Percentiles rank a stretch among this genome's conserved stretches.
Conservation (phyloP, 2,113 vertebrate genomes). For the Lynx canadensis region DNA sequence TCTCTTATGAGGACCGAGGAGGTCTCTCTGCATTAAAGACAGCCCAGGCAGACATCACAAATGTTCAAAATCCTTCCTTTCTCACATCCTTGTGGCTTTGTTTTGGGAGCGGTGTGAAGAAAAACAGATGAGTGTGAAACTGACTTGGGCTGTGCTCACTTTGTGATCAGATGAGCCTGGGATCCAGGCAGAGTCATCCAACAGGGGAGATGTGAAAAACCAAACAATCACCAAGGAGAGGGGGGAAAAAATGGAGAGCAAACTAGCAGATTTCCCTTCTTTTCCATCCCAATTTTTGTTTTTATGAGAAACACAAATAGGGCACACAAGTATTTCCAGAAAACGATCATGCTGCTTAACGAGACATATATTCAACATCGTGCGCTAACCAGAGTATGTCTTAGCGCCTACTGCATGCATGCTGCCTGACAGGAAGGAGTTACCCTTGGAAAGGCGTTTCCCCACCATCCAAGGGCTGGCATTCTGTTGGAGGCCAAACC, state of each 20-base stretch:
- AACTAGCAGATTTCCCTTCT: background rate
- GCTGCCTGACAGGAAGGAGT: background rate
- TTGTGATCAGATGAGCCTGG: background rate
- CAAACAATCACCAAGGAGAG: background rate
- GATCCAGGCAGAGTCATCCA: background rate
- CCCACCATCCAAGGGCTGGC: background rate
- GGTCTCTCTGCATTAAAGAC: background rate
- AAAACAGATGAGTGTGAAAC: background rate
- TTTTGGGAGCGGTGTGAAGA: background rate
- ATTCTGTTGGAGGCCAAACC: background rate
- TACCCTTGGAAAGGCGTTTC: background rate
- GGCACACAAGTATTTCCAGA: background rate
- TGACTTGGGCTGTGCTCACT: background rate
- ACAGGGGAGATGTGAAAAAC: background rate
- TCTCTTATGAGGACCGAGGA: background rate
- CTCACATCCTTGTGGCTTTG: background rate
- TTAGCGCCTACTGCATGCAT: background rate
- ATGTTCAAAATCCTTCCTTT: background rate
- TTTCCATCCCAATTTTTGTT: slow-evolving; percentile 11
- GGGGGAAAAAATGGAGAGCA: no score
- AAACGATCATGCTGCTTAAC: slow-evolving; percentile 32
- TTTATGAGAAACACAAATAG: slow-evolving; percentile 63
- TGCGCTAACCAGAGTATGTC: slow-evolving; percentile 15
- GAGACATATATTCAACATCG: background rate
- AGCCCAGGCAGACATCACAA: background rate